Conservation (phyloP, 1,140 invertebrate genomes). For the Octopus sinensis region DNA sequence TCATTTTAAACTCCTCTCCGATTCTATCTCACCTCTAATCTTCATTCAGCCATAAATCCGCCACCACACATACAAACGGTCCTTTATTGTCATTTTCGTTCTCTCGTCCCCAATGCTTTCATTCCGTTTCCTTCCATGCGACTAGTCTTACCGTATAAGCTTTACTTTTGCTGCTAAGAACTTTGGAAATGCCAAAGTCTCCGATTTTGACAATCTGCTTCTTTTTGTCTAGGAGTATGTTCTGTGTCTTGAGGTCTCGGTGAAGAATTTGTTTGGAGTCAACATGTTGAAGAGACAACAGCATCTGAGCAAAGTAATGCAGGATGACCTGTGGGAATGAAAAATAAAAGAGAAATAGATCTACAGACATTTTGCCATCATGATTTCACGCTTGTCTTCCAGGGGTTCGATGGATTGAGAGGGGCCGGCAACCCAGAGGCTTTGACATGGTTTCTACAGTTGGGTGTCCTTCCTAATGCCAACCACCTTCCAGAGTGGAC, state of each 20-base stretch:
- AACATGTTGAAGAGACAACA: conserved; percentile 57
- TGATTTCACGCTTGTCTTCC: too few species aligned
- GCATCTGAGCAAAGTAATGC: conserved; percentile 55
- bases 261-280: conserved; percentile 58
- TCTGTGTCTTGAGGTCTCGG: conserved; percentile 57
- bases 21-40: too few species aligned
- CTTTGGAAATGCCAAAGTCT: conserved; percentile 59
- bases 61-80: neutral
- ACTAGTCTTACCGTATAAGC: conserved; percentile 62
- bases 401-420: too few species aligned
- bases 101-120: too few species aligned
- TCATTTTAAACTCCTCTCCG: too few species aligned
- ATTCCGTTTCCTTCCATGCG: neutral
- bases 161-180: conserved; percentile 61
- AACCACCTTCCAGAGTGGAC: too few species aligned
- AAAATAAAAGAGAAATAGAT: neutral
- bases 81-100: too few species aligned
- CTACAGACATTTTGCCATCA: too few species aligned
- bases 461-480: too few species aligned
- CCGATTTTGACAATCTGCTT: conserved; percentile 56
- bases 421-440: too few species aligned
- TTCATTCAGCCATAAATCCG: neutral
- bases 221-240: conserved; percentile 57
- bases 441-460: too few species aligned
- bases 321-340: conserved; percentile 49